Percentiles rank a stretch among this genome's conserved stretches.
These are phyloP conservation scores for Gallinago jamesoni DNA, from an alignment of 2,113 vertebrate species.

Conservation along the genomic window DNA sequence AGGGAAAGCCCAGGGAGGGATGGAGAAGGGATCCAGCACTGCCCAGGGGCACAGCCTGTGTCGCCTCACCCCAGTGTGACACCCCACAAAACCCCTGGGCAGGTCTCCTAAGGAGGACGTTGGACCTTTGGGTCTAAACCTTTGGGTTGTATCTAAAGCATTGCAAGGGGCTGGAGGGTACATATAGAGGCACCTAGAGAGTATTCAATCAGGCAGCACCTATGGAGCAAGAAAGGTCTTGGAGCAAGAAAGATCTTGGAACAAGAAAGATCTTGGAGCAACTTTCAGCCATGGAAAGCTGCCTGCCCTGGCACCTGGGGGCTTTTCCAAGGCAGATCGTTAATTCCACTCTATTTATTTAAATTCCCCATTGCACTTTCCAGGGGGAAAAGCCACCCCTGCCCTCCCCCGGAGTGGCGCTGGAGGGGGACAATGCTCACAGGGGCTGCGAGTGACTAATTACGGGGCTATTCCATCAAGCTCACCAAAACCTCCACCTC, in stretches of 20 bases:
- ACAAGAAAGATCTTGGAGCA: not conserved
- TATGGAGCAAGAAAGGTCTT: not conserved
- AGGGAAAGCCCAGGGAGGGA: not conserved
- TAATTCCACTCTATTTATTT: not conserved
- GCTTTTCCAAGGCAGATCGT: not conserved
- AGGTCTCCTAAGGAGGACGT: not conserved
- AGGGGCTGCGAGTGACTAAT: not conserved
- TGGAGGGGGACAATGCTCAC: not conserved
- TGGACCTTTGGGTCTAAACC: not conserved
- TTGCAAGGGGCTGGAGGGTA: not conserved
- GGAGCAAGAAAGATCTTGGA: not conserved
- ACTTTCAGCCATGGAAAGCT: not conserved
- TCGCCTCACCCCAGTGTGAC: not conserved
- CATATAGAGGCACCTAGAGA: not conserved
- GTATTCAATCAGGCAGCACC: not conserved
- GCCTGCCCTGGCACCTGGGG: not conserved
- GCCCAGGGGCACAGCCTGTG: not conserved
- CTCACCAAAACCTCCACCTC: not conserved
- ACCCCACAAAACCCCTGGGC: not conserved
- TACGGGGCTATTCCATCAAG: not conserved
- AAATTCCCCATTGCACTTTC: not conserved
- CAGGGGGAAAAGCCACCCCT: not conserved
- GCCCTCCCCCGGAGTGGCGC: rapidly evolving
- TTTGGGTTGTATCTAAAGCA: not conserved
- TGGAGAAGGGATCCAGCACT: not conserved